These are phyloP conservation scores for Dolichopus griseipennis DNA, from an alignment of 2,888 invertebrate species.

Conservation along the genomic window DNA sequence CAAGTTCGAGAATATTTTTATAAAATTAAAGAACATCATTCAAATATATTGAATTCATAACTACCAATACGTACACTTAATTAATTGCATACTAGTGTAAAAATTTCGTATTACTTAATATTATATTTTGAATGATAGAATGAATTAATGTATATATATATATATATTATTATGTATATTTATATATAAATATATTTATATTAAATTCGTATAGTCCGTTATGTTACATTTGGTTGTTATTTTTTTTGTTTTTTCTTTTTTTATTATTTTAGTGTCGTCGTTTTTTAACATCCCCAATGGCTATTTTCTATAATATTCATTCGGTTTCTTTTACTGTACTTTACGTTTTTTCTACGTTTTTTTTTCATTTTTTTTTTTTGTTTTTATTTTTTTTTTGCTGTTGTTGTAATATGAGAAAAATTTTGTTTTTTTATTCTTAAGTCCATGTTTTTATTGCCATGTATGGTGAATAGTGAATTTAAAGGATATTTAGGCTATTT, in stretches of 20 bases:
- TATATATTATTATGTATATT: background rate
- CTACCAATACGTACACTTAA: too few species aligned
- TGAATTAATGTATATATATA: background rate
- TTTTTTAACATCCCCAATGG: slow-evolving; percentile 8
- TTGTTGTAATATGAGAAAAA: background rate
- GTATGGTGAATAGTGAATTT: background rate
- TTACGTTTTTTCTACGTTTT: background rate
- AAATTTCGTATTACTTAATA: background rate
- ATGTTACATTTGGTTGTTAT: background rate
- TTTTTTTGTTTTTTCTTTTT: background rate
- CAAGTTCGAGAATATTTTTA: too few species aligned
- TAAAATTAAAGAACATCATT: too few species aligned
- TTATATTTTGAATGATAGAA: background rate
- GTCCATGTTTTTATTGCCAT: slow-evolving; percentile 1
- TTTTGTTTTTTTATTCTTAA: background rate
- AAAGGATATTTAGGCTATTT: slow-evolving; percentile 6
- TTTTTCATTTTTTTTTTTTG: background rate
- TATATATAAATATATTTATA: background rate
- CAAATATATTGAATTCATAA: too few species aligned
- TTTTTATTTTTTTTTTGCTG: too few species aligned
- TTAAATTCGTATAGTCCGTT: background rate
- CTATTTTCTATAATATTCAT: slow-evolving; percentile 9
- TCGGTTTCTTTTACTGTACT: background rate
- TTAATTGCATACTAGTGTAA: too few species aligned
- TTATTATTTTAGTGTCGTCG: background rate